Evolutionary conservation across 2,113 vertebrate genomes (phyloP).

Genomic region (Xyliphius kryptos): DNA sequence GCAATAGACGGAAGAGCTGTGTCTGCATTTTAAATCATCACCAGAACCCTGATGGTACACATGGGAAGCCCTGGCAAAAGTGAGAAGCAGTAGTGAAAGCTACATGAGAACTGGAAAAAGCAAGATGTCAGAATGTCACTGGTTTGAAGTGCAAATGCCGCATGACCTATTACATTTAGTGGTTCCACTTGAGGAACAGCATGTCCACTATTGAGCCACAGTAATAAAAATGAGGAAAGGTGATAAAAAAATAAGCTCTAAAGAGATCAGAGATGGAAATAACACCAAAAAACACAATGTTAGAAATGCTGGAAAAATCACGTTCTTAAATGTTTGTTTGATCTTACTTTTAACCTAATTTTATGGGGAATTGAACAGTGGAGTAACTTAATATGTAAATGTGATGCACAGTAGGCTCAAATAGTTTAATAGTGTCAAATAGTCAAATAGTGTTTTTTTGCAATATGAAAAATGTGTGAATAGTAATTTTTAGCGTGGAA

Average conservation of each 20-base stretch:
- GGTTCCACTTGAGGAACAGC: neutral
- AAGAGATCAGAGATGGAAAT: constrained; percentile 17
- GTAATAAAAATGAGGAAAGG: neutral
- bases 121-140: neutral
- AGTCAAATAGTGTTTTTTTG: no score
- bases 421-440: no score
- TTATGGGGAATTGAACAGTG: neutral
- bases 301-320: constrained; percentile 3
- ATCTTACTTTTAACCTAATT: neutral
- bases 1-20: no score
- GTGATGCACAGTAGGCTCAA: constrained; percentile 13
- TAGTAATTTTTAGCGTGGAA: no score
- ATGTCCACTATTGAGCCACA: neutral
- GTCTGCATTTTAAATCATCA: no score
- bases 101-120: neutral
- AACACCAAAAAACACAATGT: constrained; percentile 24
- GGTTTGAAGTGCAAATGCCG: neutral
- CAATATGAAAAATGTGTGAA: no score
- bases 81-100: neutral
- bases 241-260: constrained; percentile 23
- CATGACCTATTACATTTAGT: neutral
- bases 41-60: neutral
- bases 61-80: neutral
- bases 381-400: neutral
- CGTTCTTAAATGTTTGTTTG: constrained; percentile 20